Conservation (phyloP, 2,113 vertebrate genomes). For the Pollimyrus isidori region DNA sequence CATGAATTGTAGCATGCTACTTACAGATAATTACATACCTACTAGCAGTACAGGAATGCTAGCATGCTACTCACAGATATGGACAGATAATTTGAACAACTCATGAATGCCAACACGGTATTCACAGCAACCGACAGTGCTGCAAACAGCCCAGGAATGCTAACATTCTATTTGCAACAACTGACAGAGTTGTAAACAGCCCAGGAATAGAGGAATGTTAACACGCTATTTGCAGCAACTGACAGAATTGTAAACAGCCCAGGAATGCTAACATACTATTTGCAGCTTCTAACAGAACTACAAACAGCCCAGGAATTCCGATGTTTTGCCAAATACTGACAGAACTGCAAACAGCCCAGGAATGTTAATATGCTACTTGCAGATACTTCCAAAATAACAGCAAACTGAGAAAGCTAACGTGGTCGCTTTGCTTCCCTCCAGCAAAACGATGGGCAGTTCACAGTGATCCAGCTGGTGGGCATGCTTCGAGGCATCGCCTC, state of each 20-base stretch:
- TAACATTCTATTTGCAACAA: not conserved
- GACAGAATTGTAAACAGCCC: not conserved
- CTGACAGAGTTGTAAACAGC: not conserved
- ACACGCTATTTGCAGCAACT: not conserved
- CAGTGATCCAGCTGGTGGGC: slow-evolving; percentile 94
- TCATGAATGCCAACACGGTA: not conserved
- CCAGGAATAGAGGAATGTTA: not conserved
- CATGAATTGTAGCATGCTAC: not conserved
- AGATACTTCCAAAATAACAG: not conserved
- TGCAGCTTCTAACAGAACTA: not conserved
- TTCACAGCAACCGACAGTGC: not conserved
- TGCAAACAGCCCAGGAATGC: not conserved
- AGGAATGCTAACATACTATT: not conserved
- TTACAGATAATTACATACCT: not conserved
- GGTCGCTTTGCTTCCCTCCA: slow-evolving; percentile 37
- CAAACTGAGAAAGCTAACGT: not conserved
- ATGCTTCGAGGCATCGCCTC: slow-evolving; percentile 93
- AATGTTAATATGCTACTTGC: not conserved
- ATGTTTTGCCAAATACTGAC: not conserved
- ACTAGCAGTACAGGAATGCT: not conserved
- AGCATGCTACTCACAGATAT: not conserved
- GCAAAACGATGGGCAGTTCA: slow-evolving; percentile 98
- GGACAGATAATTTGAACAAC: not conserved
- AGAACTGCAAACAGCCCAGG: not conserved
- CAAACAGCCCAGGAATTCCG: not conserved